Evolutionary conservation across 2,797 vertebrate genomes (phyloP).

Genomic region (Pseudochaenichthys georgianus): DNA sequence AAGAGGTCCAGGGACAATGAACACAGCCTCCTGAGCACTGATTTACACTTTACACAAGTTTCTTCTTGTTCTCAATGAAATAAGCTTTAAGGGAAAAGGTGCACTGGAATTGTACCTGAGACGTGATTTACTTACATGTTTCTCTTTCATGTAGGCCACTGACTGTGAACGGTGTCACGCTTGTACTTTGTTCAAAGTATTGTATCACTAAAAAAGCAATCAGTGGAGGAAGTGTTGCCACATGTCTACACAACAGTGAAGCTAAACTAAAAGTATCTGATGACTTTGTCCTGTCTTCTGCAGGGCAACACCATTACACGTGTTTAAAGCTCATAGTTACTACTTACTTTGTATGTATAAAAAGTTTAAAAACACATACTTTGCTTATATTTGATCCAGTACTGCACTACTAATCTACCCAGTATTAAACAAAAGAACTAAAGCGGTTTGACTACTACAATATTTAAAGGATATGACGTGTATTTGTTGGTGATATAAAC

Average conservation of each 20-base stretch:
- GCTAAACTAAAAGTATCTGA: conserved; percentile 27
- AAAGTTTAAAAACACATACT: no score
- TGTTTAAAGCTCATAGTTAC: no score
- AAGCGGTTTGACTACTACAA: no score
- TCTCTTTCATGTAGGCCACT: conserved; percentile 29
- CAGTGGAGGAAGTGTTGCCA: conserved; percentile 31
- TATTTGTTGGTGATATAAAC: no score
- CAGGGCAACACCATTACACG: conserved; percentile 13
- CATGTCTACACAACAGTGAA: conserved; percentile 37
- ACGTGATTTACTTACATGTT: conserved; percentile 43
- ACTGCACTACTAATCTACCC: no score
- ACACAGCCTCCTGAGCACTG: conserved; percentile 51
- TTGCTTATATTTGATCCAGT: no score
- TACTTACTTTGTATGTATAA: no score
- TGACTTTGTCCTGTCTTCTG: conserved; percentile 38
- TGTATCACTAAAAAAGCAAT: conserved; percentile 56
- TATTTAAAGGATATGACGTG: no score
- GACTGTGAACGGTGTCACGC: conserved; percentile 42
- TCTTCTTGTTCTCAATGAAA: conserved; percentile 56
- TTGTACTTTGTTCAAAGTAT: conserved; percentile 38
- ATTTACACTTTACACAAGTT: conserved; percentile 60
- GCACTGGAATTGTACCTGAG: conserved; percentile 33
- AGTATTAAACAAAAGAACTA: no score
- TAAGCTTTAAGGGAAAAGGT: conserved; percentile 34
- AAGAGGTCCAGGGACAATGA: conserved; percentile 66